phyloP scores from a whole-genome alignment of 2,113 vertebrate species.

The Microcebus ravelobensis region DNA sequence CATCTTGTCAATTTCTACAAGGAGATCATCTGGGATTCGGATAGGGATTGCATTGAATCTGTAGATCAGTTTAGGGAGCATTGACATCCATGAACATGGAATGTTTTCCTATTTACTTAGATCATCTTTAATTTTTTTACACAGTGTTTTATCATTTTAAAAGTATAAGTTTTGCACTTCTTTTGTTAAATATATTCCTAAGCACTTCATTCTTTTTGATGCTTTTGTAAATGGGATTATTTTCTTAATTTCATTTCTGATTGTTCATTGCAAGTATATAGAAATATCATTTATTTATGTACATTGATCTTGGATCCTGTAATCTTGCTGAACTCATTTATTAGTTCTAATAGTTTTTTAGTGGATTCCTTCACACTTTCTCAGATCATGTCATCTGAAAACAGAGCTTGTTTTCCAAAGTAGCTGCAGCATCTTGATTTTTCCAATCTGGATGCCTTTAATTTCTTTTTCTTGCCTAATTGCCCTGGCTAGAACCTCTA shows the following conservation, averaged over 20 bases:
- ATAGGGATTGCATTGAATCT: not conserved
- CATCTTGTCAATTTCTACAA: not conserved
- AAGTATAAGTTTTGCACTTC: not conserved
- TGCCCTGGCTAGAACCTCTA: not conserved
- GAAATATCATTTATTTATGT: conserved; percentile 8
- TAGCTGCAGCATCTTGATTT: not conserved
- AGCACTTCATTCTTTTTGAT: conserved; percentile 36
- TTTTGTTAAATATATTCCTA: not conserved
- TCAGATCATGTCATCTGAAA: not conserved
- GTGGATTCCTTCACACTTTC: conserved; percentile 31
- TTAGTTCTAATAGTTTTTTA: not conserved
- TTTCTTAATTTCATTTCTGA: not conserved
- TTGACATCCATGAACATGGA: not conserved
- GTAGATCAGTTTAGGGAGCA: not conserved
- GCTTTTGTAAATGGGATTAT: not conserved
- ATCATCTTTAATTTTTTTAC: not conserved
- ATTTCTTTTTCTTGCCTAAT: not conserved
- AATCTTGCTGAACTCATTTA: not conserved
- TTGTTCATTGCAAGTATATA: not conserved
- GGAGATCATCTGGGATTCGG: not conserved
- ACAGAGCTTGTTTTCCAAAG: not conserved
- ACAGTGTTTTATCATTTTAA: not conserved
- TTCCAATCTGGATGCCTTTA: not conserved
- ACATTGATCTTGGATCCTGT: not conserved
- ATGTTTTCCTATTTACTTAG: not conserved